Percentiles rank a stretch among this genome's conserved stretches.
These are phyloP conservation scores for Polietes domitor DNA, from an alignment of 2,888 invertebrate species.

Conservation along the genomic window DNA sequence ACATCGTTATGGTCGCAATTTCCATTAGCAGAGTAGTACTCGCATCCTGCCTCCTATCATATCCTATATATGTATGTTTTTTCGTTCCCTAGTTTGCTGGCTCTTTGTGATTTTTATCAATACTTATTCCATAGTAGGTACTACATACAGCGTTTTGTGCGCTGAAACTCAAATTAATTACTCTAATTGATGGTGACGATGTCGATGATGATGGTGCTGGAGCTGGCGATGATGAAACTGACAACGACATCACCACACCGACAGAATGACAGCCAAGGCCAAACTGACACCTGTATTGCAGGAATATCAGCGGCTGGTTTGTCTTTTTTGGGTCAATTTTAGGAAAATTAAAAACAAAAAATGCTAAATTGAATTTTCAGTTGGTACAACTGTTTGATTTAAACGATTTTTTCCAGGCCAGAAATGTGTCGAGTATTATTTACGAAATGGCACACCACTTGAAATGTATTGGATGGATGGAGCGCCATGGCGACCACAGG, in stretches of 20 bases:
- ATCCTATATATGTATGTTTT: background rate
- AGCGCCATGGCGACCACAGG: too few relatives aligned
- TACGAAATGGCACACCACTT: too few relatives aligned
- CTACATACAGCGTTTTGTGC: background rate
- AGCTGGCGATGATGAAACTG: background rate
- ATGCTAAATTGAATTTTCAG: background rate
- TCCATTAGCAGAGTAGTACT: background rate
- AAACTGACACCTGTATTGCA: background rate
- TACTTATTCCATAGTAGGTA: background rate
- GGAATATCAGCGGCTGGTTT: background rate
- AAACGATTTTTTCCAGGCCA: too few relatives aligned
- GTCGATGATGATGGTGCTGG: background rate
- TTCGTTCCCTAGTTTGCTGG: background rate
- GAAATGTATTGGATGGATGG: too few relatives aligned
- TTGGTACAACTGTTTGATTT: too few relatives aligned
- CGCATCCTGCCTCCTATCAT: background rate
- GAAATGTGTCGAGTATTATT: too few relatives aligned
- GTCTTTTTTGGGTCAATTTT: background rate
- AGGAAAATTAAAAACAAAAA: background rate
- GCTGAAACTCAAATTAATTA: slow-evolving; percentile 73
- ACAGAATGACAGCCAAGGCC: background rate
- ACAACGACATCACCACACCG: background rate
- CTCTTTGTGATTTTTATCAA: background rate
- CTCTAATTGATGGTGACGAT: slow-evolving; percentile 71
- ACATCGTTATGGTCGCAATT: background rate